phyloP scores from a whole-genome alignment of 1,140 invertebrate species.

The Hestina assimilis region DNA sequence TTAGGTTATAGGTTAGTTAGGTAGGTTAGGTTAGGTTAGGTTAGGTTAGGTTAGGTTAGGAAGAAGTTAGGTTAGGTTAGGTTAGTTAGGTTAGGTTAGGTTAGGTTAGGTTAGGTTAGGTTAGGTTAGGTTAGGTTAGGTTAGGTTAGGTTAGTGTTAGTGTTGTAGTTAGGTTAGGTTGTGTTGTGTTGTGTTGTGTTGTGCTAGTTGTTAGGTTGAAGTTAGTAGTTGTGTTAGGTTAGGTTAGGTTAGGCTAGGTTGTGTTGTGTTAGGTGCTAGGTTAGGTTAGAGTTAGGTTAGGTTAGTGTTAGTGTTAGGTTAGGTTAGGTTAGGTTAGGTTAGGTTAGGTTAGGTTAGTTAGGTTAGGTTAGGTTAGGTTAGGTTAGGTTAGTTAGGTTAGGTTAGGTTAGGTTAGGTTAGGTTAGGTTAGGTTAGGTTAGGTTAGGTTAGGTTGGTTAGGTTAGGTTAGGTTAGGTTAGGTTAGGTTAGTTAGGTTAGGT shows the following conservation, averaged over 20 bases:
- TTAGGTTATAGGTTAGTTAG: too few species aligned
- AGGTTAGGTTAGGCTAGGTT: slow-evolving; percentile 13
- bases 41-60: too few species aligned
- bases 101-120: slow-evolving; percentile 30
- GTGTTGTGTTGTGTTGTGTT: too few species aligned
- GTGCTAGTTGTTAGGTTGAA: too few species aligned
- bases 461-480: too few species aligned
- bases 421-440: slow-evolving; percentile 36
- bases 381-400: slow-evolving; percentile 37
- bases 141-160: too few species aligned
- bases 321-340: slow-evolving; percentile 5
- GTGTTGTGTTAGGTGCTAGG: too few species aligned
- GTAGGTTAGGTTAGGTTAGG: too few species aligned
- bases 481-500: not conserved
- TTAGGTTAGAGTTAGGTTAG: slow-evolving; percentile 34
- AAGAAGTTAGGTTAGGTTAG: too few species aligned
- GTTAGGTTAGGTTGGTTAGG: too few species aligned
- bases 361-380: too few species aligned
- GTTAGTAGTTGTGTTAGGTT: slow-evolving; percentile 25
- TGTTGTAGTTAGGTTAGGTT: too few species aligned
- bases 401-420: slow-evolving; percentile 33
- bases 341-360: slow-evolving; percentile 29
- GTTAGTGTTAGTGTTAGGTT: slow-evolving; percentile 8
- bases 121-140: slow-evolving; percentile 33
- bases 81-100: slow-evolving; percentile 20